Percentiles rank a stretch among this genome's conserved stretches.
phyloP scores from a whole-genome alignment of 2,113 vertebrate genomes.

The Anseranas semipalmata region DNA sequence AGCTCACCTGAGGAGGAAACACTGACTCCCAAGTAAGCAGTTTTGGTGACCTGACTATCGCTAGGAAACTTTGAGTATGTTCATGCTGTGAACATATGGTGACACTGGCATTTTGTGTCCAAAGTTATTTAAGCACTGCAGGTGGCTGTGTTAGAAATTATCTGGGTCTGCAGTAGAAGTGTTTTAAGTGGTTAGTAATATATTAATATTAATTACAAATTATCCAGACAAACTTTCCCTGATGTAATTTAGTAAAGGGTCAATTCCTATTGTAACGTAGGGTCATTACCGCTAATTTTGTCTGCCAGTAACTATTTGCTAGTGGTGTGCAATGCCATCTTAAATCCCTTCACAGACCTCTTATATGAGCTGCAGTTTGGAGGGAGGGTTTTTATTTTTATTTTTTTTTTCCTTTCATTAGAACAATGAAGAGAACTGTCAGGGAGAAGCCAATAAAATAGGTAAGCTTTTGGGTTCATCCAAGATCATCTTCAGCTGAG shows the following conservation, averaged over 20 bases:
- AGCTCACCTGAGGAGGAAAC: neutral
- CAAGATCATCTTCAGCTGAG: neutral
- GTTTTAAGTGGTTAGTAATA: rapidly evolving
- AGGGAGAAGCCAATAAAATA: neutral
- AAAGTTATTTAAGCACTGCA: neutral
- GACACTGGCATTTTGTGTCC: neutral
- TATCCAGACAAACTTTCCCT: neutral
- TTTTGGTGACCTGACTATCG: neutral
- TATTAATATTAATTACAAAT: neutral
- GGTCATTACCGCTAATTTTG: neutral
- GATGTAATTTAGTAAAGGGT: neutral
- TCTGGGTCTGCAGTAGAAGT: neutral
- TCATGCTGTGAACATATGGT: neutral
- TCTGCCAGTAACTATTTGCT: neutral
- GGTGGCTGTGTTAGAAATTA: neutral
- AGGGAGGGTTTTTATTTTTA: neutral
- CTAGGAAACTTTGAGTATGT: neutral
- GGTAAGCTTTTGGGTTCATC: neutral
- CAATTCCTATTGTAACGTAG: neutral
- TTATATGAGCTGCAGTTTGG: neutral
- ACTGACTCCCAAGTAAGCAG: neutral
- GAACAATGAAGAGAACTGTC: neutral
- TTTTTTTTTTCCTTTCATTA: neutral
- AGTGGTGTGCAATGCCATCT: neutral
- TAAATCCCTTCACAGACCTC: neutral